These are phyloP conservation scores for Plutella xylostella DNA, from an alignment of 2,888 invertebrate genomes.

Conservation along the genomic window DNA sequence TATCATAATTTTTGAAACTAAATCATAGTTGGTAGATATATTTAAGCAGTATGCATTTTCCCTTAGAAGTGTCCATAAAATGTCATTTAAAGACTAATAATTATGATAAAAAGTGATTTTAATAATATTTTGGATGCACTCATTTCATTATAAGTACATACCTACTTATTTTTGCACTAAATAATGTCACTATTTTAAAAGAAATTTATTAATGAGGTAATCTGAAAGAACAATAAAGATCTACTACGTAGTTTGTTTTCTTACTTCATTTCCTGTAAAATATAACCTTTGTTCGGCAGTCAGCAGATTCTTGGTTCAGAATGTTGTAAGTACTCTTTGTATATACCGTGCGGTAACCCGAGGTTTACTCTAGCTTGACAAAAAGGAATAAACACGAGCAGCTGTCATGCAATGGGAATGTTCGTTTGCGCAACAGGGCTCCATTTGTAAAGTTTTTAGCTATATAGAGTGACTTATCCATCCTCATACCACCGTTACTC, in stretches of 20 bases:
- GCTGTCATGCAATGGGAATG: no score
- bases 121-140: slow-evolving; percentile 50
- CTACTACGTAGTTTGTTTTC: no score
- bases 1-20: no score
- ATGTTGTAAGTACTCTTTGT: no score
- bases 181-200: slow-evolving; percentile 64
- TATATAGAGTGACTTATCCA: background rate
- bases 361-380: no score
- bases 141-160: slow-evolving; percentile 45
- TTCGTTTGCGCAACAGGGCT: no score
- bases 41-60: no score
- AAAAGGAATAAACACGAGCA: no score
- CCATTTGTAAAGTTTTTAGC: background rate
- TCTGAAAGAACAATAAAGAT: slow-evolving; percentile 34
- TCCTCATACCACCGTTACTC: background rate
- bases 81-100: slow-evolving; percentile 10
- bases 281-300: no score
- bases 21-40: no score
- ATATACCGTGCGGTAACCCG: no score
- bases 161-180: slow-evolving; percentile 60
- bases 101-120: slow-evolving; percentile 22
- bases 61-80: slow-evolving; percentile 9
- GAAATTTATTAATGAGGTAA: slow-evolving; percentile 53
- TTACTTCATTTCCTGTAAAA: no score
- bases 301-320: background rate